Conservation (phyloP, 2,888 invertebrate genomes). For the Abrostola triplasia region DNA sequence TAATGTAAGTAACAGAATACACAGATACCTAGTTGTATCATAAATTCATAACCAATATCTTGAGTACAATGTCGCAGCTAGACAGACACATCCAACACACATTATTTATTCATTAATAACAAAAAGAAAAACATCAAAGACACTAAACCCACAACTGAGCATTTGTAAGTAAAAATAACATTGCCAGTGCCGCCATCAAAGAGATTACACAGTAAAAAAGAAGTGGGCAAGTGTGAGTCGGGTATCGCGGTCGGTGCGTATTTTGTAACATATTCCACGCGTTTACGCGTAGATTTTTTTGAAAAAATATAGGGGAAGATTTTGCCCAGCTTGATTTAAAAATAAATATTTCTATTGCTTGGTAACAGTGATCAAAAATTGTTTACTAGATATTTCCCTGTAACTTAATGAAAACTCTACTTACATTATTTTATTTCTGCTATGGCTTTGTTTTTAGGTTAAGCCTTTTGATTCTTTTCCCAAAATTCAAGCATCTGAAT, state of each 20-base stretch:
- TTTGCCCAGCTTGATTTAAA: too few species aligned
- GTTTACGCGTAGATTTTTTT: too few species aligned
- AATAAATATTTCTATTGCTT: too few species aligned
- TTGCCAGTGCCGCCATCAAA: slow-evolving; percentile 65
- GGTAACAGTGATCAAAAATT: too few species aligned
- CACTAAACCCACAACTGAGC: slow-evolving; percentile 34
- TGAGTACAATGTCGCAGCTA: slow-evolving; percentile 29
- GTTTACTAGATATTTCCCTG: too few species aligned
- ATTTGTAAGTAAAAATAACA: slow-evolving; percentile 52
- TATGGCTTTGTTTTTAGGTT: too few species aligned
- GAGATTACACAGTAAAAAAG: slow-evolving; percentile 60
- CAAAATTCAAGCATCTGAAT: too few species aligned
- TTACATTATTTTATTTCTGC: too few species aligned
- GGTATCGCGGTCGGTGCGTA: background rate
- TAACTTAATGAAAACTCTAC: too few species aligned
- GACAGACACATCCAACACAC: slow-evolving; percentile 7
- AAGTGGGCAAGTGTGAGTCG: background rate
- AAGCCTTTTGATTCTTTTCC: too few species aligned
- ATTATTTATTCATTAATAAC: slow-evolving; percentile 40
- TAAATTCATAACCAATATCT: slow-evolving; percentile 42
- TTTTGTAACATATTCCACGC: too few species aligned
- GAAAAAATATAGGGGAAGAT: too few species aligned
- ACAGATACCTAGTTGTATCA: slow-evolving; percentile 20
- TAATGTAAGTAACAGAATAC: background rate
- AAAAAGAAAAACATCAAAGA: slow-evolving; percentile 43